Evolutionary conservation across 2,797 vertebrate species (phyloP), one percentile per base, ranked within the genome.

Genomic region (Hoplostethus atlanticus): DNA sequence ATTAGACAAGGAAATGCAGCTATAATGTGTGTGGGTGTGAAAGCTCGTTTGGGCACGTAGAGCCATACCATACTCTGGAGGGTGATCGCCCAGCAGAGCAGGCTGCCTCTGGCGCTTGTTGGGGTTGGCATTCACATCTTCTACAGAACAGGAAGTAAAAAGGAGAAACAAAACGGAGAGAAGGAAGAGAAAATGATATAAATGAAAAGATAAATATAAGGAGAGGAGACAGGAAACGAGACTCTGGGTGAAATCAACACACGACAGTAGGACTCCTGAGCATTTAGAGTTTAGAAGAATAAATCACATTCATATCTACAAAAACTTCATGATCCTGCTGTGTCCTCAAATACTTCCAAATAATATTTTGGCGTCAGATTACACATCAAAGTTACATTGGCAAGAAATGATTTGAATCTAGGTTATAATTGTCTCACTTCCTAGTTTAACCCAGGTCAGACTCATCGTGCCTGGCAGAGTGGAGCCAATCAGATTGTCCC

Each of bases 61-160:
- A 73, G 62, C 63, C 94, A 96, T 91, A 98, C 97, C 96, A 53
- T 97, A 98, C 91, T 98, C 97, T 36, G 97, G 95, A 12, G 97
- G 97, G 82, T 98, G 97, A 81, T 98, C 97, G 61, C 97, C 97
- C 53, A 98, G 94, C 73, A 98, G 94, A 55, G 97, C 97, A 16
- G 97, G 97, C 93, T 98, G 97, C 57, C 97, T 95, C 91, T 96
- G 96, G 3, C 97, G 95, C 93, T 98, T 98, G 94, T 97, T 98
- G 44, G 97, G 95, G 82, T 97, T 98, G 66, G 95, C 94, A 31
- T 85, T 92, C 50, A 93, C 88, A 59, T 96, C 95, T 8, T 93
- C 92, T 91, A 64, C 5, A 56, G 46, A 67, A 8, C 3, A 76
- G 48, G 31, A 86, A 58, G 64, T 64, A 42, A 76, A 81, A 60